Percentiles rank a stretch among this genome's conserved stretches.
phyloP scores from a whole-genome alignment of 1,140 invertebrate species.

The Aphis gossypii region DNA sequence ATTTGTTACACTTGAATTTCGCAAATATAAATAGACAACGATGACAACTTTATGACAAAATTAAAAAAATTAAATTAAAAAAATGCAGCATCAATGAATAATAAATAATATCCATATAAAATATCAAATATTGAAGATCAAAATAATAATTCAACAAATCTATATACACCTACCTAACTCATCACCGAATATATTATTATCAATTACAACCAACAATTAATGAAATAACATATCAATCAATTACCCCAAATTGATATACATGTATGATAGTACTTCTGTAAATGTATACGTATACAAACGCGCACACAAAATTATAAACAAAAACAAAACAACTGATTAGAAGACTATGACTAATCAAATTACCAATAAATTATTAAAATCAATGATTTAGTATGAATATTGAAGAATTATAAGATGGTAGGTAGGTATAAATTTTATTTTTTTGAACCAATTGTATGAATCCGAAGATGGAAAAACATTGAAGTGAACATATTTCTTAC shows the following conservation, averaged over 20 bases:
- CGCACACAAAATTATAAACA: not conserved
- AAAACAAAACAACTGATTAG: not conserved
- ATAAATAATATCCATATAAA: not conserved
- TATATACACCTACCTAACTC: constrained; percentile 24
- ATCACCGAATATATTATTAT: constrained; percentile 8
- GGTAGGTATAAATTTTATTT: constrained; percentile 2
- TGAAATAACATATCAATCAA: not conserved
- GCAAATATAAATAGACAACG: not conserved
- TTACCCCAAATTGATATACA: not conserved
- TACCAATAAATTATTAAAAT: not conserved
- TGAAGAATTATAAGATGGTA: not conserved
- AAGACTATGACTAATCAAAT: not conserved
- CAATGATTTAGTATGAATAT: not conserved
- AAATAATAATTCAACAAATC: not conserved
- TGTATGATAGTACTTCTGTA: not conserved
- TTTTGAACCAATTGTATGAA: not conserved
- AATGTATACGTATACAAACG: not conserved
- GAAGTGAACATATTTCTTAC: constrained; percentile 49
- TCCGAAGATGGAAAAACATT: constrained; percentile 39
- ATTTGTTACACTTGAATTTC: constrained; percentile 41
- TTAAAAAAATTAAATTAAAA: not conserved
- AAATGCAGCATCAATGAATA: constrained; percentile 19
- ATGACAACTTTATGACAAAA: not conserved
- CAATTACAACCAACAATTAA: constrained; percentile 3
- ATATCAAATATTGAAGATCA: constrained; percentile 13